A percentile compares a stretch with the other conserved stretches of the same genome.
Conservation (phyloP, 2,113 vertebrate species). For the Vicugna pacos region DNA sequence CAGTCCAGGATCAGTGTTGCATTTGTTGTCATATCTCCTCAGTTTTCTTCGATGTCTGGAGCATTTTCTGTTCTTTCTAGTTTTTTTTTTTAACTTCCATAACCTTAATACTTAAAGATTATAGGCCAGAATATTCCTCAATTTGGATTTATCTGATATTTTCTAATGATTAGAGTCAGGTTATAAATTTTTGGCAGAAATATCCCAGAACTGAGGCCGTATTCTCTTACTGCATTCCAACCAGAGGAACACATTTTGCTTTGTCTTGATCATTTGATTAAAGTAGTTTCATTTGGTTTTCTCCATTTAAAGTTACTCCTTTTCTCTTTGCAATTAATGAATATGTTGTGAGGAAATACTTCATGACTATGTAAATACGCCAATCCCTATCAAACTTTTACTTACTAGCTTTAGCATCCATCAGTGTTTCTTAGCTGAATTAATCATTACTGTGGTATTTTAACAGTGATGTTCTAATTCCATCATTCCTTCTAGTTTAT, state of each 20-base stretch:
- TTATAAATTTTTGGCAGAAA: conserved; percentile 24
- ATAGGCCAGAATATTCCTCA: not conserved
- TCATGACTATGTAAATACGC: not conserved
- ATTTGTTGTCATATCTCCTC: not conserved
- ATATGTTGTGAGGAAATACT: not conserved
- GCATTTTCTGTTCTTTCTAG: not conserved
- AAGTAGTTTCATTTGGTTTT: not conserved
- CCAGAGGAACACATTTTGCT: not conserved
- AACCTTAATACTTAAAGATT: not conserved
- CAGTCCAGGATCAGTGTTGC: not conserved
- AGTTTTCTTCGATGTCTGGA: not conserved
- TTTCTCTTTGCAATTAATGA: conserved; percentile 5
- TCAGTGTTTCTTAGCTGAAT: conserved; percentile 34
- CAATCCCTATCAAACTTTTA: not conserved
- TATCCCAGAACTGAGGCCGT: not conserved
- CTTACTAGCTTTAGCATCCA: not conserved
- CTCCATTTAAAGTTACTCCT: not conserved
- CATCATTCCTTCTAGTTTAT: not conserved
- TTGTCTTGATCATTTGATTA: not conserved
- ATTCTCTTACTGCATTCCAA: not conserved
- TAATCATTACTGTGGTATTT: conserved; percentile 27
- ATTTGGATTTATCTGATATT: not conserved
- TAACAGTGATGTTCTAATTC: conserved; percentile 16
- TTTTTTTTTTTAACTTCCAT: not conserved
- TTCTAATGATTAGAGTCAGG: conserved; percentile 1